Evolutionary conservation across 2,113 vertebrate species (phyloP).

Genomic region (Oenanthe melanoleuca): DNA sequence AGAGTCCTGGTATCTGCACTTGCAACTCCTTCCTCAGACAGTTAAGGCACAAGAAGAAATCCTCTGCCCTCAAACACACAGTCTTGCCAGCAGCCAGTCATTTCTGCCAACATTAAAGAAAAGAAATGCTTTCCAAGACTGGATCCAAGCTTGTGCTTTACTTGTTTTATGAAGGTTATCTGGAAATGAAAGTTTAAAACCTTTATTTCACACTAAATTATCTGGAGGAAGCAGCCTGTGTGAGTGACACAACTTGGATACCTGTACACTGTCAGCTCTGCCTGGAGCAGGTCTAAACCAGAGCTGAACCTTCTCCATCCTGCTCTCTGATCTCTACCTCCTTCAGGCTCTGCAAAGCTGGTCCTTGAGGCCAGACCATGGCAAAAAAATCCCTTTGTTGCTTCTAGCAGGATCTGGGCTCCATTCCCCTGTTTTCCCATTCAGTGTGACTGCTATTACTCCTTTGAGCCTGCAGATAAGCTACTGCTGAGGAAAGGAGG

Average conservation of each 20-base stretch:
- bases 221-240: not conserved
- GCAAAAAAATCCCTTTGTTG: not conserved
- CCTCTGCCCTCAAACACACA: not conserved
- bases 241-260: not conserved
- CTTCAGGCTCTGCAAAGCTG: not conserved
- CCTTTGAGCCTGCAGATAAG: constrained; percentile 6
- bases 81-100: not conserved
- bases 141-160: not conserved
- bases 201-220: not conserved
- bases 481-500: not conserved
- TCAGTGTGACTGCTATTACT: not conserved
- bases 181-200: not conserved
- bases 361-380: not conserved
- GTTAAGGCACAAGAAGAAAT: not conserved
- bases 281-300: not conserved
- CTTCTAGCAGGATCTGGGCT: not conserved
- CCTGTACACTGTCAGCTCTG: not conserved
- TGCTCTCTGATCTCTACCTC: not conserved
- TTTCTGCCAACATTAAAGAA: not conserved
- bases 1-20: not conserved
- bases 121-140: not conserved
- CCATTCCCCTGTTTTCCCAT: not conserved
- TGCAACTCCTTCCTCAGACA: not conserved
- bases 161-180: not conserved
- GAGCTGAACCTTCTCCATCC: not conserved